Percentiles rank a stretch among this genome's conserved stretches.
Conservation (phyloP, 2,797 vertebrate species). For the Psittacula derbiana region DNA sequence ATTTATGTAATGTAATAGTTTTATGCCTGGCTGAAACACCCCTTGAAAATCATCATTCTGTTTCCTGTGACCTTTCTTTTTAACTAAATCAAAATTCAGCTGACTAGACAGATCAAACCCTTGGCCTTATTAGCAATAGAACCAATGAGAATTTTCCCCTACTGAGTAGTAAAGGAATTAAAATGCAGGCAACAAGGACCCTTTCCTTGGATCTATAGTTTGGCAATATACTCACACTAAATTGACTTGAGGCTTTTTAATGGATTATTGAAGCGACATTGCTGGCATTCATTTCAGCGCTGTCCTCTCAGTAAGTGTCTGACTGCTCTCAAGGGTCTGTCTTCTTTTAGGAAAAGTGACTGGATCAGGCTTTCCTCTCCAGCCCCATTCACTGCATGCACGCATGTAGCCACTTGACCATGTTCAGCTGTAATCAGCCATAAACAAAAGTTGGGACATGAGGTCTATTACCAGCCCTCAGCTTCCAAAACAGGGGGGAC, state of each 20-base stretch:
- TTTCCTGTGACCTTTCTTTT: conserved; percentile 33
- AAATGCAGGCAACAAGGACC: not conserved
- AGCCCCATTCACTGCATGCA: not conserved
- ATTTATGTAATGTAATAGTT: not conserved
- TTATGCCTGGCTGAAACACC: not conserved
- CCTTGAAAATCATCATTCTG: not conserved
- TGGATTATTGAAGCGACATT: conserved; percentile 6
- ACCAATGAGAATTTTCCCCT: not conserved
- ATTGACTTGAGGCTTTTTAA: conserved; percentile 11
- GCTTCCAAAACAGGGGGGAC: not conserved
- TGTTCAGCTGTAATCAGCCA: not conserved
- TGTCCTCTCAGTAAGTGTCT: not conserved
- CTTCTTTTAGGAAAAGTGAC: not conserved
- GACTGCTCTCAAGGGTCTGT: not conserved
- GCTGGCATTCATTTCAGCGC: not conserved
- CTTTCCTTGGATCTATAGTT: conserved; percentile 4
- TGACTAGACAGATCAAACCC: not conserved
- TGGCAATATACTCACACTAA: not conserved
- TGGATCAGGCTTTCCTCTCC: not conserved
- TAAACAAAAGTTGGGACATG: not conserved
- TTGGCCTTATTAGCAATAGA: not conserved
- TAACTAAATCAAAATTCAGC: conserved; percentile 2
- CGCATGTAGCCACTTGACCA: not conserved
- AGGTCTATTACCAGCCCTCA: not conserved
- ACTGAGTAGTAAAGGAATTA: not conserved